Percentiles rank a stretch among this genome's conserved stretches.
phyloP scores from a whole-genome alignment of 1,140 invertebrate genomes.

The Acyrthosiphon pisum region DNA sequence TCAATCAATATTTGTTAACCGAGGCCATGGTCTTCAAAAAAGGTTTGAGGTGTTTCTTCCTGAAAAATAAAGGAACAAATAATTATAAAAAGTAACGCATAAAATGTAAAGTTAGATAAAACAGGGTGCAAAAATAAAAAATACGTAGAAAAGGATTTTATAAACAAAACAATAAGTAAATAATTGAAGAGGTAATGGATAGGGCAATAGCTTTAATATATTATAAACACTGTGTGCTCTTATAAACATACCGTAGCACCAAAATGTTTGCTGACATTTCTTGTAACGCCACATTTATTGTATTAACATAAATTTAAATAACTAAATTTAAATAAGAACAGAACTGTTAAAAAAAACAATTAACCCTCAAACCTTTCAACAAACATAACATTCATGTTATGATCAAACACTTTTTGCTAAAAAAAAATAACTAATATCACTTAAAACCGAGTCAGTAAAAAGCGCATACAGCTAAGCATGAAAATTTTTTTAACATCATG shows the following conservation, averaged over 20 bases:
- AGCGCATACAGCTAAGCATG: constrained; percentile 39
- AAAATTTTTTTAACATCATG: not conserved
- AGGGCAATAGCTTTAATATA: constrained; percentile 38
- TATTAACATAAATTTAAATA: constrained; percentile 24
- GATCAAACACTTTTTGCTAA: not conserved
- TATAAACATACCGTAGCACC: constrained; percentile 55
- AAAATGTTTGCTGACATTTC: constrained; percentile 54
- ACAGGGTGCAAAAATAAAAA: not conserved
- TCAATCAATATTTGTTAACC: constrained; percentile 70
- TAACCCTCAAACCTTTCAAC: not conserved
- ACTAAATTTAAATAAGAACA: constrained; percentile 33
- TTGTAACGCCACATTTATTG: constrained; percentile 43
- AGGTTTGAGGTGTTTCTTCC: constrained; percentile 98
- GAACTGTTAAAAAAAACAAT: constrained; percentile 36
- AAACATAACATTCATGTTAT: not conserved
- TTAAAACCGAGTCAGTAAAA: constrained; percentile 18
- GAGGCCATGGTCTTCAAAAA: constrained; percentile 97
- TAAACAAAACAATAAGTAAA: constrained; percentile 33
- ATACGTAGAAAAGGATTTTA: constrained; percentile 1
- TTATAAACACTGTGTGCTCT: constrained; percentile 42
- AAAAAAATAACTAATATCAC: not conserved
- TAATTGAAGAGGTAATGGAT: constrained; percentile 29
- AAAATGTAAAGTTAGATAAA: not conserved
- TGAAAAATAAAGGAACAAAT: constrained; percentile 72
- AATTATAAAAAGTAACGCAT: not conserved